Evolutionary conservation across 2,797 vertebrate genomes (phyloP).

Genomic region (Lerista edwardsae): DNA sequence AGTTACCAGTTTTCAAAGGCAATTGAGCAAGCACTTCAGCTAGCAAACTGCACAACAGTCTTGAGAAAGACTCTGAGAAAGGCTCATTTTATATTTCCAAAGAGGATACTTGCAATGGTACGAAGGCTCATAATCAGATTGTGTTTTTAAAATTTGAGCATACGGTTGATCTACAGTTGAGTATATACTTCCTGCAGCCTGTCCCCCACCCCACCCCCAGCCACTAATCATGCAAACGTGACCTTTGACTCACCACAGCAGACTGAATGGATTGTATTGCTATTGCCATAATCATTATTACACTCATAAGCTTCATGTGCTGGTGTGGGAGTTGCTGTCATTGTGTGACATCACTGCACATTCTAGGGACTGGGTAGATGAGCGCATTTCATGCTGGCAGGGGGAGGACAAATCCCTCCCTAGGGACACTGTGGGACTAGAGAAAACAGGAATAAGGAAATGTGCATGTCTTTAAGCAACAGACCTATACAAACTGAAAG

Average conservation of each 20-base stretch:
- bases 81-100: neutral
- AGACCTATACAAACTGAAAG: too few relatives aligned
- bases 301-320: neutral
- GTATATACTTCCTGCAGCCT: neutral
- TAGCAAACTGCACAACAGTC: neutral
- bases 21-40: neutral
- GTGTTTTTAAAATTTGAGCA: neutral
- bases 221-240: neutral
- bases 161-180: neutral
- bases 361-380: neutral
- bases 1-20: too few relatives aligned
- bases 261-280: neutral
- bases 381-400: neutral
- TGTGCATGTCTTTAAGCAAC: too few relatives aligned
- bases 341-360: neutral
- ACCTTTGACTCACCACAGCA: neutral
- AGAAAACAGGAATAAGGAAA: neutral
- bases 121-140: neutral
- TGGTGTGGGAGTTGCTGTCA: neutral
- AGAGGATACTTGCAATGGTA: neutral
- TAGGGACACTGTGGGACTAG: neutral
- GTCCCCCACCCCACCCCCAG: too few relatives aligned
- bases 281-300: neutral
- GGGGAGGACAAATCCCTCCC: neutral
- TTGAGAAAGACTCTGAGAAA: neutral